Base-by-base conservation (phyloP, 2,888 invertebrate species). In the Ennomos erosarius region DNA sequence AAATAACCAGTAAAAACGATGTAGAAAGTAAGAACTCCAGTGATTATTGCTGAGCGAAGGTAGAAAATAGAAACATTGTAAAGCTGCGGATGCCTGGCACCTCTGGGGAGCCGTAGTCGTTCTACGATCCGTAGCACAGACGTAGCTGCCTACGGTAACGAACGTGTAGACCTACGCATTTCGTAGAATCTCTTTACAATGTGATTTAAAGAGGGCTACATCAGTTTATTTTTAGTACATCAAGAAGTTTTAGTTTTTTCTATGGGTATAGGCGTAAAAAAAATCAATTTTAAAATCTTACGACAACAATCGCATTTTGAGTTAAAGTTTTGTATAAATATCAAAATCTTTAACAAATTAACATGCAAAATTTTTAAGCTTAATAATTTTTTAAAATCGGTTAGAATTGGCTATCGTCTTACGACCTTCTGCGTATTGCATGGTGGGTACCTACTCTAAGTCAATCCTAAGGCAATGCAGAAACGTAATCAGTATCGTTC, bases 401-500 rank as follows among this genome's bases (percentile, higher is more conserved):
- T 16, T 16, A 16, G 16, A 26, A 1, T 26, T 26, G 6, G 26
- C 3, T 26, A 26, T 6, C 6, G 4, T 26, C 1, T 26, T 26
- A 26, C 4, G 26, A 4, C 26, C 26, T 26, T 26, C 26, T 26
- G 37, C 47, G 12, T 44, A 16, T 49, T 53, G 52, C 49, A 47
- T 47, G 26, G 6, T n/a, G n/a, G n/a, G n/a, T 4, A 26, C 26
- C 26, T 26, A 45, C 43, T 56, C 58, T 62, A 40, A 49, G 42
- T 46, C 42, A 50, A 71, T 82, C 64, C 51, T 69, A 82, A 78
- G 76, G 70, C 81, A 68, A 54, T 67, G 67, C 71, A 62, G 71
- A 79, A 79, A 84, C 81, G 85, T 86, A 90, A 90, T 91, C 92
- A 90, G 91, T 87, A 87, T 81, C 90, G 90, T 85, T 90, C 88